Evolutionary conservation across 2,113 vertebrate genomes (phyloP), one percentile per base, ranked within the genome.

Genomic region (Carassius auratus): DNA sequence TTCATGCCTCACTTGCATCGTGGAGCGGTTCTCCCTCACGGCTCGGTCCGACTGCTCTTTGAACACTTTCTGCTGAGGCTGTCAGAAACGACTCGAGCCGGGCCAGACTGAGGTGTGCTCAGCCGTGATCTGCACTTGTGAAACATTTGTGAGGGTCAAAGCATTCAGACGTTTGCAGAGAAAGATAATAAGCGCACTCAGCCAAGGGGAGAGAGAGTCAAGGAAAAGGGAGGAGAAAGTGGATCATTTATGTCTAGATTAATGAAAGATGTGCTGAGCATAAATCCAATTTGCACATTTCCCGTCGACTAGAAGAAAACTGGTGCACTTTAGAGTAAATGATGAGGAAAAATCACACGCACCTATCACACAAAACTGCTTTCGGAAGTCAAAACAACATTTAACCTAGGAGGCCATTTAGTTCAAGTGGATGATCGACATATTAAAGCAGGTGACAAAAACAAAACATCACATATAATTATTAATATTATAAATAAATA

Each of bases 1-100:
- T 85, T 85, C 84, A 85, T 85, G 84, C 62, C 42, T 69, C 76
- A 30, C 84, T 85, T 85, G 26, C 26, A 55, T 68, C 69, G n/a
- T 69, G 62, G 80, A 82, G 68, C 33, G 57, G n/a, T 33, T 78
- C n/a, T 76, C 75, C 36, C 75, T 78, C 42, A 78, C 64, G 61
- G 48, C 84, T 55, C 19, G 38, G 84, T 33, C 62, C 64, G 52
- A 55, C 64, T 69, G 52, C 48, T 69, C 48, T 68, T 59, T 66
- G 75, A 78, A 78, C 50, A 78, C 42, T 15, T 79, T 85, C 55
- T 78, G 84, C 75, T 78, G 75, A 62, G 15, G 62, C 48, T 85
- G 75, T 78, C 38, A 57, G 36, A 66, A 66, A 26, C 45, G 13
- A 33, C 76, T 26, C 4, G 26, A 48, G 75, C 59, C 15, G 19